These are phyloP conservation scores for Galerucella calmariensis DNA, from an alignment of 2,888 invertebrate genomes.

Conservation along the genomic window DNA sequence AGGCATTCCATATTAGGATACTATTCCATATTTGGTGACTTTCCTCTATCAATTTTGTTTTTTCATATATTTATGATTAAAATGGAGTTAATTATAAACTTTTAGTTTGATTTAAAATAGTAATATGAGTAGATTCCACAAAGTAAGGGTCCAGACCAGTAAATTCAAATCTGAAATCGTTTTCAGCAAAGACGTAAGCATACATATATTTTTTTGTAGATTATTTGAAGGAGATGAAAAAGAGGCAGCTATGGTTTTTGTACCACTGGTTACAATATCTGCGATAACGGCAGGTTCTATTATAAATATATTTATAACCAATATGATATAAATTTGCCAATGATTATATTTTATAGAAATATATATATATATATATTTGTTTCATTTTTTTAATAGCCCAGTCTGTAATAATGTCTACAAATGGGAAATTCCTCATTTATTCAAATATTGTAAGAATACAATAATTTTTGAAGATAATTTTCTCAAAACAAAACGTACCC, in stretches of 20 bases:
- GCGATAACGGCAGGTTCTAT: constrained; percentile 29
- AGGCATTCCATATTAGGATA: too few relatives aligned
- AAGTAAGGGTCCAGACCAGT: too few relatives aligned
- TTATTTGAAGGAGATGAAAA: constrained; percentile 36
- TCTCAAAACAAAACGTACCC: too few relatives aligned
- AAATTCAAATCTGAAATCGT: background rate
- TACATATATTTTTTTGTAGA: constrained; percentile 31
- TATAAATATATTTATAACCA: constrained; percentile 36
- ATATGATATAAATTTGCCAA: constrained; percentile 33
- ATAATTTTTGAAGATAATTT: too few relatives aligned
- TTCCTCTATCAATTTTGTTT: too few relatives aligned
- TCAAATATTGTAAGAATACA: too few relatives aligned
- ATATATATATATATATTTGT: background rate
- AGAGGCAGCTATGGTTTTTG: constrained; percentile 34
- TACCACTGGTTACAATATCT: constrained; percentile 33
- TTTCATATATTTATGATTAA: too few relatives aligned
- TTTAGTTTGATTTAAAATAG: too few relatives aligned
- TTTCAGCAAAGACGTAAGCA: background rate
- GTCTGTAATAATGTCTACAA: background rate
- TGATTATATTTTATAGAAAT: background rate
- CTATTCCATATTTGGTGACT: too few relatives aligned
- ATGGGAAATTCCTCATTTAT: too few relatives aligned
- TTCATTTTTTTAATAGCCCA: background rate
- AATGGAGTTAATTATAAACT: too few relatives aligned
- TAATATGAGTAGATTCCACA: too few relatives aligned